Base-by-base conservation (phyloP, 2,797 vertebrate genomes). In the Galaxias olidus region DNA sequence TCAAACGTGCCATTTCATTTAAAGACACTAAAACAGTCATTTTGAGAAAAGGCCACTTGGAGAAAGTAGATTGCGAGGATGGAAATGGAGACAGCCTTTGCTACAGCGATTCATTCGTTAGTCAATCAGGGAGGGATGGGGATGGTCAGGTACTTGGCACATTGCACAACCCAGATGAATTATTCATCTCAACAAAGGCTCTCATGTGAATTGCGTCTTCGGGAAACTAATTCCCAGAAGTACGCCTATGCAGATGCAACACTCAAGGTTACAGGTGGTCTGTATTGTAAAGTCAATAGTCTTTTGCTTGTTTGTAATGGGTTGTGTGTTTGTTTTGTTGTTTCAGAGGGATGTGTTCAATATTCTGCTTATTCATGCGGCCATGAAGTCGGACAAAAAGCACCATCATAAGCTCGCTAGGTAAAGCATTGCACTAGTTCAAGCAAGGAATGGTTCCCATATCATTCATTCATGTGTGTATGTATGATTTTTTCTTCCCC, bases 291-390 rank as follows among this genome's bases (percentile, higher is more conserved):
- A 12, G 9, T 50, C 15, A 8, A 42, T 1, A 4, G 17, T 18
- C 12, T 15, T 10, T 6, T 40, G 18, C 12, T n/a, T n/a, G 59
- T 48, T 40, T 49, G 51, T 17, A 41, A 43, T 48, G 13, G 55
- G 12, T 40, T 74, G 59, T 76, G 55, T 52, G 0, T 68, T 65
- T 66, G 54, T 80, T 65, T 50, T 6, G 53, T 74, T 30, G 30
- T 30, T 30, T 13, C 89, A 99, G 98, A 96, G 96, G 77, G 98
- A 99, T 8, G 0, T 99, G 87, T 97, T 99, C 91, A 94, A 78
- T 85, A 96, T 94, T 76, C 72, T 99, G 12, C 65, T 99, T 48
- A 94, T 98, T 71, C 94, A 96, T 4, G 93, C 95, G 0, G 94
- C 95, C 65, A 78, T 98, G 62, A 96, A 93, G 71, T 96, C 95